Evolutionary conservation across 2,113 vertebrate genomes (phyloP).

Genomic region (Chitala chitala): DNA sequence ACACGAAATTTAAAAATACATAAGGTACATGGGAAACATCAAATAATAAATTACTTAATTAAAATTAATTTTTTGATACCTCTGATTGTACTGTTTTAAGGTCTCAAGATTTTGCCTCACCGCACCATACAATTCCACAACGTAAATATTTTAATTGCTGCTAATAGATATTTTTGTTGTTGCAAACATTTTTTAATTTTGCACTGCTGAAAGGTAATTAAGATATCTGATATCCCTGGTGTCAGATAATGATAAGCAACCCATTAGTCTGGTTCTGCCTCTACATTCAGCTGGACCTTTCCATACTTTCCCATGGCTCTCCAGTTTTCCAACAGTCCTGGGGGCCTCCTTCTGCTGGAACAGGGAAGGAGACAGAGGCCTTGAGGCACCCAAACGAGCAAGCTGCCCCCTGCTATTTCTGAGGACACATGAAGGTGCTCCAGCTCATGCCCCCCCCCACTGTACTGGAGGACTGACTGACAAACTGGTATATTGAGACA

Average conservation of each 20-base stretch:
- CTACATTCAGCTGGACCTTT: no score
- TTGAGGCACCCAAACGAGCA: conserved; percentile 39
- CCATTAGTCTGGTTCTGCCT: no score
- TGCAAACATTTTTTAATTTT: no score
- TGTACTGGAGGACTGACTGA: conserved; percentile 46
- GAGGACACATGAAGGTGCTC: no score
- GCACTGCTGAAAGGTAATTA: no score
- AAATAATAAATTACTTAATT: neutral
- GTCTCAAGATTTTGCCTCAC: neutral
- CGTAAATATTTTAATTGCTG: neutral
- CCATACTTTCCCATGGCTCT: no score
- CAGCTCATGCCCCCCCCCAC: no score
- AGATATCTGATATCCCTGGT: no score
- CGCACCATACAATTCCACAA: neutral
- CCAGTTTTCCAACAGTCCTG: conserved; percentile 17
- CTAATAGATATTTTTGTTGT: neutral
- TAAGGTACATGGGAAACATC: neutral
- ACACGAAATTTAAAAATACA: neutral
- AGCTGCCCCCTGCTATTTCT: no score
- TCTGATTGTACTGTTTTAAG: neutral
- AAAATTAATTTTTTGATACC: neutral
- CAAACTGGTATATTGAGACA: conserved; percentile 60
- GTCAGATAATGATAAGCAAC: no score
- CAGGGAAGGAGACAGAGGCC: conserved; percentile 36
- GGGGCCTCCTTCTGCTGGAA: conserved; percentile 35